Evolutionary conservation across 1,140 invertebrate species (phyloP).

Genomic region (Nebria ingens): DNA sequence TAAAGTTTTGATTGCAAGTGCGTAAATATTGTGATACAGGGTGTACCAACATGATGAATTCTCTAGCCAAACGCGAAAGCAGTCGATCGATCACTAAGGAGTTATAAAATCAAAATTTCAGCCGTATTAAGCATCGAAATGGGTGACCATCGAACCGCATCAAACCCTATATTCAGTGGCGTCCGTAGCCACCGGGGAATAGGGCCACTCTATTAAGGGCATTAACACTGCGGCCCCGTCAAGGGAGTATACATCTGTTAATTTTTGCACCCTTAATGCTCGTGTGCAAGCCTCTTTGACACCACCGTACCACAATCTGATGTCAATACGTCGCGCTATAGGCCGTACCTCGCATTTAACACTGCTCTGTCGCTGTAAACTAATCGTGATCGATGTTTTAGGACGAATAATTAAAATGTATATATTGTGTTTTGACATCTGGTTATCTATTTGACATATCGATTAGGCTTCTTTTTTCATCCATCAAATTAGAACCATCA

Average conservation of each 20-base stretch:
- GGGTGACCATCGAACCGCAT: background rate
- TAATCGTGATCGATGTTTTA: background rate
- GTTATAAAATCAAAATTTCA: constrained; percentile 12
- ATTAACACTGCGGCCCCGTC: constrained; percentile 2
- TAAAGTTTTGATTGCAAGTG: too few relatives aligned
- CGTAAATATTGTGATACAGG: too few relatives aligned
- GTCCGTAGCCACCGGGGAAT: background rate
- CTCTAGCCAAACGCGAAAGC: background rate
- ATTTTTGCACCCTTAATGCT: constrained; percentile 8
- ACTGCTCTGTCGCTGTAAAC: background rate
- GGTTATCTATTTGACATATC: background rate
- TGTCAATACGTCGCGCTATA: background rate
- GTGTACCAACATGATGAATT: background rate
- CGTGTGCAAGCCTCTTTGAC: constrained; percentile 6
- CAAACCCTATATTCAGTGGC: background rate
- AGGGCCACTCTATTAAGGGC: constrained; percentile 7
- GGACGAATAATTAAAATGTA: constrained; percentile 1
- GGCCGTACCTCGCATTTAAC: background rate
- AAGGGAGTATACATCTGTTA: constrained; percentile 9
- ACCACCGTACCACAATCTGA: background rate
- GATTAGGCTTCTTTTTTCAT: background rate
- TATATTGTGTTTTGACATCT: constrained; percentile 9
- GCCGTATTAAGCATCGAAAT: constrained; percentile 7
- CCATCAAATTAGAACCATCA: too few relatives aligned
- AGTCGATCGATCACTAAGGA: constrained; percentile 5